Percentiles rank a stretch among this genome's conserved stretches.
Evolutionary conservation across 2,888 invertebrate genomes (phyloP).

Genomic region (Cosmia trapezina): DNA sequence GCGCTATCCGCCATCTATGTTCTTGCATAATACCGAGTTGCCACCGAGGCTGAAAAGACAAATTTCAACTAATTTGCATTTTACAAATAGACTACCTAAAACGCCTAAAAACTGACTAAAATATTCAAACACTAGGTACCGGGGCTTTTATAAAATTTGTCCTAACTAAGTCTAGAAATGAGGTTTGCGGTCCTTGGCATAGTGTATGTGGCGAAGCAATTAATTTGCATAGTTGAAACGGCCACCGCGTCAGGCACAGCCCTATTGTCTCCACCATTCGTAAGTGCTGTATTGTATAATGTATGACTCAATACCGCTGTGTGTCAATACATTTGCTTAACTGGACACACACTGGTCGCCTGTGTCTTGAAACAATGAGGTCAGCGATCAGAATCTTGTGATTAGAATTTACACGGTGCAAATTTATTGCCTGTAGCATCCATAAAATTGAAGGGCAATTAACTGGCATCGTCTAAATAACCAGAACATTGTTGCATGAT

Average conservation of each 20-base stretch:
- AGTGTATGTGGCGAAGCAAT: constrained; percentile 74
- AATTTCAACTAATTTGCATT: constrained; percentile 53
- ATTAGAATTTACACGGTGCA: not conserved
- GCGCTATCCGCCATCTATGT: constrained; percentile 22
- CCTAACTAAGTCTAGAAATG: constrained; percentile 63
- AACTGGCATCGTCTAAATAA: no score
- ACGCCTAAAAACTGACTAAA: constrained; percentile 44
- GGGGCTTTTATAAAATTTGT: constrained; percentile 48
- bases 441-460: no score
- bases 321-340: constrained; percentile 56
- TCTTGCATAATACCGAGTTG: constrained; percentile 25
- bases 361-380: constrained; percentile 11
- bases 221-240: constrained; percentile 82
- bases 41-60: constrained; percentile 32
- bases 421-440: no score
- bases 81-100: constrained; percentile 46
- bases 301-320: constrained; percentile 47
- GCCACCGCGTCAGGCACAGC: constrained; percentile 67
- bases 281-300: constrained; percentile 59
- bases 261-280: constrained; percentile 54
- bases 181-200: constrained; percentile 68
- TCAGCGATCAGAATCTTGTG: constrained; percentile 5
- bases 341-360: constrained; percentile 34
- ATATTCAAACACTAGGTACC: constrained; percentile 51
- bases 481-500: no score